These are phyloP conservation scores for Rutilus rutilus DNA, from an alignment of 2,113 vertebrate genomes.

Conservation along the genomic window DNA sequence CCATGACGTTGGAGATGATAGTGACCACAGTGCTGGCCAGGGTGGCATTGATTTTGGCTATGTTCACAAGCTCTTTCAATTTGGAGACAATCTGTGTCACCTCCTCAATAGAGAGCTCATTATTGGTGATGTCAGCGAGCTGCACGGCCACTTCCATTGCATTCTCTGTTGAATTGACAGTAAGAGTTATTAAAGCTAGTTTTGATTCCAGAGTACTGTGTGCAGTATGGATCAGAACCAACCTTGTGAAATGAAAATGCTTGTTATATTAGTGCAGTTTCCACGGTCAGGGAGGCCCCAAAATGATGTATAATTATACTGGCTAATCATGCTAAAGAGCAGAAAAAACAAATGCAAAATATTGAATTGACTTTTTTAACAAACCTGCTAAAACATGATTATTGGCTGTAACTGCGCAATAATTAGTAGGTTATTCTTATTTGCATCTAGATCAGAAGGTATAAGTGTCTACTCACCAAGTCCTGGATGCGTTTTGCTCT, in stretches of 20 bases:
- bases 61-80: constrained; percentile 86
- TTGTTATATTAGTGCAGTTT: constrained; percentile 79
- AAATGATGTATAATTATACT: constrained; percentile 73
- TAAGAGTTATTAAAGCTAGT: background rate
- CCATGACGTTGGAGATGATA: constrained; percentile 95
- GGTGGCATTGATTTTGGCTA: constrained; percentile 84
- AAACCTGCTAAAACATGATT: background rate
- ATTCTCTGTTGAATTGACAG: constrained; percentile 74
- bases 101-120: constrained; percentile 82
- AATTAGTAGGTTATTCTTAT: background rate
- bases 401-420: background rate
- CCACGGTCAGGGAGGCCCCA: constrained; percentile 82
- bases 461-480: constrained; percentile 77
- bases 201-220: background rate
- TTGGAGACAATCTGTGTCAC: constrained; percentile 87
- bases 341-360: constrained; percentile 31
- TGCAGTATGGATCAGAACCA: background rate
- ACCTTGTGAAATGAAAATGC: constrained; percentile 76
- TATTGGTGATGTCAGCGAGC: constrained; percentile 83
- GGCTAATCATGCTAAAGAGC: constrained; percentile 71
- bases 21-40: constrained; percentile 86
- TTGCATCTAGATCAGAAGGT: background rate
- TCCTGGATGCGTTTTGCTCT: constrained; percentile 79
- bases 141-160: constrained; percentile 86
- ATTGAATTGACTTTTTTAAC: background rate